Conservation (phyloP, 2,113 vertebrate species). For the Agapornis roseicollis region DNA sequence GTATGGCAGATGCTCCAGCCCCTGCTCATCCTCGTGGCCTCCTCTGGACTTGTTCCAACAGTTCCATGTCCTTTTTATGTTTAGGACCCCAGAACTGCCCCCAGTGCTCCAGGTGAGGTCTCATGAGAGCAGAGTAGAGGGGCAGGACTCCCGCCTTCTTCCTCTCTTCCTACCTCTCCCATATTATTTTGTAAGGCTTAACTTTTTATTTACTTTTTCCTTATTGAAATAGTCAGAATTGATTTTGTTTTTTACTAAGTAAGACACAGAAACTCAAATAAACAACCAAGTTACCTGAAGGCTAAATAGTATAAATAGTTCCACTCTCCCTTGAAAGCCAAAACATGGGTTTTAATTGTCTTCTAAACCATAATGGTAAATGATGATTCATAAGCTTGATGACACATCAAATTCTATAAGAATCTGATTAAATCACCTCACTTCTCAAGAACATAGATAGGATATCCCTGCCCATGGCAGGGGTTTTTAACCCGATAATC, state of each 20-base stretch:
- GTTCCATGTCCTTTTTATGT: too few species aligned
- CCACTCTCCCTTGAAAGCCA: background rate
- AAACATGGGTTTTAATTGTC: background rate
- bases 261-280: background rate
- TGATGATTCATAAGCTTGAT: background rate
- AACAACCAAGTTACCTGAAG: background rate
- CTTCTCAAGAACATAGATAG: background rate
- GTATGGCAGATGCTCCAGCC: too few species aligned
- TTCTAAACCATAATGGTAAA: background rate
- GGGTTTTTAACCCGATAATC: background rate
- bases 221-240: background rate
- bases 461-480: background rate
- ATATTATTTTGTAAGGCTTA: background rate
- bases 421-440: background rate
- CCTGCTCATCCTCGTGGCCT: too few species aligned
- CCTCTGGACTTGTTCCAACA: too few species aligned
- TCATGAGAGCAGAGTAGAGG: too few species aligned
- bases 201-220: background rate
- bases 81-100: too few species aligned
- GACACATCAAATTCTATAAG: background rate
- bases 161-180: background rate
- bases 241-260: background rate
- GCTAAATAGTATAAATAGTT: background rate
- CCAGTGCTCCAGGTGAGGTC: too few species aligned
- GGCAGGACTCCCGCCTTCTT: background rate